Conservation (phyloP, 2,797 vertebrate genomes). For the Sitta carolinensis region DNA sequence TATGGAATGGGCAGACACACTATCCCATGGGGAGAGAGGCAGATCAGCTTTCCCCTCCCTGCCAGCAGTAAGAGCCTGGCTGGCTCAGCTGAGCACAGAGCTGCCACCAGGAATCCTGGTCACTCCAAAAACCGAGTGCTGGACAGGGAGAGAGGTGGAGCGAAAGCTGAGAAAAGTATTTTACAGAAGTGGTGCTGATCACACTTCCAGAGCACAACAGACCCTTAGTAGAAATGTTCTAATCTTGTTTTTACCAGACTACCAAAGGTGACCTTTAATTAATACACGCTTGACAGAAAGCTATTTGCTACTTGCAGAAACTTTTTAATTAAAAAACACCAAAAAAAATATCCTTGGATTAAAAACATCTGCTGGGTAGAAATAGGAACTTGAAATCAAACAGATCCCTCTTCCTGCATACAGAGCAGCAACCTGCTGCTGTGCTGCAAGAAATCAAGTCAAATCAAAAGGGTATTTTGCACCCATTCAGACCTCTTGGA, state of each 20-base stretch:
- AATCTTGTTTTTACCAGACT: neutral
- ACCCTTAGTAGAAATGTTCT: accelerated
- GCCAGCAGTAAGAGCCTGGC: too few relatives aligned
- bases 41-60: neutral
- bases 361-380: neutral
- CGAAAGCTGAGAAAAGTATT: neutral
- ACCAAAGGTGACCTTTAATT: neutral
- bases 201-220: neutral
- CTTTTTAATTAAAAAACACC: neutral
- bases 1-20: accelerated
- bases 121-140: neutral
- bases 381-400: neutral
- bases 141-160: neutral
- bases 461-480: conserved; percentile 8
- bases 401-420: neutral
- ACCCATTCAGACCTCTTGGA: conserved; percentile 33
- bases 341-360: neutral
- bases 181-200: neutral
- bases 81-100: neutral
- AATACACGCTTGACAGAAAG: neutral
- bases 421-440: neutral
- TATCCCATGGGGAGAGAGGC: neutral
- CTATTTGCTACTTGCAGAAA: neutral
- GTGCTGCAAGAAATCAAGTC: neutral
- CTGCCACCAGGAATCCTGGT: neutral